phyloP scores from a whole-genome alignment of 2,888 invertebrate species.

The Sarcophaga subvicina region DNA sequence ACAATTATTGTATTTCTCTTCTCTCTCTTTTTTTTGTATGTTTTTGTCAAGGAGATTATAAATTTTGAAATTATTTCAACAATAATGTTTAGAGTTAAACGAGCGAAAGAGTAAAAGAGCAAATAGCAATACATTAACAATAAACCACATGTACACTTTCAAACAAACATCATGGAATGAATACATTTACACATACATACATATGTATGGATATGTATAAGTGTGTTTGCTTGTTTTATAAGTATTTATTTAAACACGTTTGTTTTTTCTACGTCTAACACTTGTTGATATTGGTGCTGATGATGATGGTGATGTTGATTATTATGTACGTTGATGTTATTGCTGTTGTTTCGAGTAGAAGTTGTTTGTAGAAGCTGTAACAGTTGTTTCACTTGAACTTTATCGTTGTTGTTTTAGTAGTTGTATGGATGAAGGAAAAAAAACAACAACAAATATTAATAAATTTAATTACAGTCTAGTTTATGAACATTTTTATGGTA shows the following conservation, averaged over 20 bases:
- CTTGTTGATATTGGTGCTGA: conserved; percentile 51
- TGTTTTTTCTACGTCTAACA: conserved; percentile 4
- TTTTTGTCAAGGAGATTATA: background rate
- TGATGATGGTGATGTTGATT: background rate
- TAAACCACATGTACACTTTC: background rate
- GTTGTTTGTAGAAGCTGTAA: conserved; percentile 26
- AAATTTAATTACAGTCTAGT: conserved; percentile 36
- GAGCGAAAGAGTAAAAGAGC: too few relatives aligned
- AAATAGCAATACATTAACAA: background rate
- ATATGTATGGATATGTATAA: background rate
- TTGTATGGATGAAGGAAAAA: background rate
- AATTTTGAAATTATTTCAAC: conserved; percentile 33
- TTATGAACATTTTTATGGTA: conserved; percentile 17
- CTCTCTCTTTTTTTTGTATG: too few relatives aligned
- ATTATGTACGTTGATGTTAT: background rate
- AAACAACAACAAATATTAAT: conserved; percentile 6
- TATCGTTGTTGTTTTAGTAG: background rate
- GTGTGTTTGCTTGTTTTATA: background rate
- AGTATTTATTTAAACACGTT: conserved; percentile 15
- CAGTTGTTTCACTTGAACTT: conserved; percentile 9
- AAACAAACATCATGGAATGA: background rate
- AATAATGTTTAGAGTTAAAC: too few relatives aligned
- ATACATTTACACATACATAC: background rate
- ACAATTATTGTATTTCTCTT: background rate
- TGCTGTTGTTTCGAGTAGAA: conserved; percentile 30